A percentile compares a stretch with the other conserved stretches of the same genome.
These are phyloP conservation scores for Gorsachius magnificus DNA, from an alignment of 2,797 vertebrate species.

Conservation along the genomic window DNA sequence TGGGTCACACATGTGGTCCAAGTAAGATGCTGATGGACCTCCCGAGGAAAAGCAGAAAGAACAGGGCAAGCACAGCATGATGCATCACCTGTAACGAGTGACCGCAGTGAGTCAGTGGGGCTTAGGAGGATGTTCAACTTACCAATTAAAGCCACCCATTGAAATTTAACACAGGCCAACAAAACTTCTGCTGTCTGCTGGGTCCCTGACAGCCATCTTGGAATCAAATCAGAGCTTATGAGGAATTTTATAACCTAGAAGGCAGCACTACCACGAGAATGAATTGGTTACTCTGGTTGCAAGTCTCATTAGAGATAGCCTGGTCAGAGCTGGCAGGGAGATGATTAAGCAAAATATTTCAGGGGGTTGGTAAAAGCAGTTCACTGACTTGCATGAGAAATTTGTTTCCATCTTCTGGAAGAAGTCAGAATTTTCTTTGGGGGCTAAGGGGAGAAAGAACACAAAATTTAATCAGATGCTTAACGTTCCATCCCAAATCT, in stretches of 20 bases:
- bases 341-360: background rate
- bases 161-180: background rate
- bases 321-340: background rate
- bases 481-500: background rate
- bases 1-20: background rate
- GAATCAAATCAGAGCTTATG: background rate
- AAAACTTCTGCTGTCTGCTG: background rate
- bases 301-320: background rate
- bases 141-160: background rate
- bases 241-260: background rate
- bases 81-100: background rate
- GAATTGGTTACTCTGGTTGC: background rate
- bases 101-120: background rate
- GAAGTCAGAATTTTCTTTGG: background rate
- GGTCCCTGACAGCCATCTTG: background rate
- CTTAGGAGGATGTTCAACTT: background rate
- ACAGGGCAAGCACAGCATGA: background rate
- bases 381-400: background rate
- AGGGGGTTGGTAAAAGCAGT: background rate
- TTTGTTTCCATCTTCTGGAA: background rate
- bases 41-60: background rate
- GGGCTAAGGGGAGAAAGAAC: background rate
- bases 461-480: background rate
- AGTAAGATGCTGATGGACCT: rapidly evolving
- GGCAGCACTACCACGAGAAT: background rate